Base-by-base conservation (phyloP, 2,888 invertebrate species). In the Meloe dianella region DNA sequence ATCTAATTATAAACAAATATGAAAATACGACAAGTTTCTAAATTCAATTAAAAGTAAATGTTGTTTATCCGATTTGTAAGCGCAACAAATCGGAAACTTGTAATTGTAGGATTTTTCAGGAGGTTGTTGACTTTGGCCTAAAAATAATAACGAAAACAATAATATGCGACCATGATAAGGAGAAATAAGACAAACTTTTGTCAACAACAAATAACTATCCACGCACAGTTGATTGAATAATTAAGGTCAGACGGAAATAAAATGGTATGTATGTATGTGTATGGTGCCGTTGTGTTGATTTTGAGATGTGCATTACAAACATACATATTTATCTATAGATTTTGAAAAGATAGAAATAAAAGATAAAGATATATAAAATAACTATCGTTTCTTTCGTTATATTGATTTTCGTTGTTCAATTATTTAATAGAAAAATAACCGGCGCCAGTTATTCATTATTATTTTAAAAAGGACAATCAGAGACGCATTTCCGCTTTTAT, bases 391-490 rank as follows among this genome's bases (percentile, higher is more conserved):
- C n/a, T n/a, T n/a, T n/a, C n/a, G n/a, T n/a, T n/a, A n/a, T n/a
- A n/a, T n/a, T n/a, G n/a, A n/a, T n/a, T n/a, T n/a, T n/a, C n/a
- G n/a, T n/a, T n/a, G n/a, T n/a, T n/a, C n/a, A n/a, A n/a, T n/a
- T n/a, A n/a, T n/a, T n/a, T n/a, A n/a, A n/a, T n/a, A 17, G 10
- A 1, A 12, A 35, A 10, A 35, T 35, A 35, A 35, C 4, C 35
- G 41, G 47, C 47, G 47, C 47, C 47, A 22, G 20, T 47, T 10
- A 47, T 47, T 47, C 47, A 47, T 47, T 47, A 58, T 29, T 29
- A 20, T 30, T 32, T 29, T 30, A n/a, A 29, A n/a, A n/a, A 58
- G 35, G 58, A 58, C 58, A 58, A 58, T 30, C 32, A 32, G 32
- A 58, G 35, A n/a, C 57, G 57, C 30, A 30, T 57, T 57, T 29